These are phyloP conservation scores for Elysia crispata DNA, from an alignment of 2,888 invertebrate genomes.

Conservation along the genomic window DNA sequence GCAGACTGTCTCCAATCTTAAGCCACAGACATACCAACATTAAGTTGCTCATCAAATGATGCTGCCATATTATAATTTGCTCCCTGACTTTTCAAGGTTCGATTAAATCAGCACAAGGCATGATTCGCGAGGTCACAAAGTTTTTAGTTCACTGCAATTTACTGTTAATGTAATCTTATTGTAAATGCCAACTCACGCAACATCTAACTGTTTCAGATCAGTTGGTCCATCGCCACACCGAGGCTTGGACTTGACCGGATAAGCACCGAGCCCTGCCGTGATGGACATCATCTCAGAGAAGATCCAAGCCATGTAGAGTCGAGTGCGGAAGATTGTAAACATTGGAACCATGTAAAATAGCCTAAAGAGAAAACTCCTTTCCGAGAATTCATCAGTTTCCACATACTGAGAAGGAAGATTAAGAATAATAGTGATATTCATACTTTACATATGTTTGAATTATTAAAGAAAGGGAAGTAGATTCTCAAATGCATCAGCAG, in stretches of 20 bases:
- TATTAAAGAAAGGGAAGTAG: no score
- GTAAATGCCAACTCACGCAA: conserved; percentile 61
- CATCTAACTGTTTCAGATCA: conserved; percentile 72
- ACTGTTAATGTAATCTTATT: no score
- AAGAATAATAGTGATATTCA: not conserved
- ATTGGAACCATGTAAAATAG: conserved; percentile 91
- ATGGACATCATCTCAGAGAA: conserved; percentile 95
- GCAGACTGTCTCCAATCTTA: no score
- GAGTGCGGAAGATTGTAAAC: conserved; percentile 91
- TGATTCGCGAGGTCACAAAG: no score
- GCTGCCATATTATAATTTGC: no score
- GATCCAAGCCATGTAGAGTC: conserved; percentile 93
- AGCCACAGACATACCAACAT: no score
- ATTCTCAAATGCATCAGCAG: no score
- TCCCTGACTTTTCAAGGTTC: no score
- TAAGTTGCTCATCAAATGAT: no score
- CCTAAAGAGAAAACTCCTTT: conserved; percentile 86
- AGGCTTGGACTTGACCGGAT: conserved; percentile 87
- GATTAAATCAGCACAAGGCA: no score
- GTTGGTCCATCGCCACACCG: conserved; percentile 90
- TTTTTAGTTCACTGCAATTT: no score
- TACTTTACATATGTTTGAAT: no score
- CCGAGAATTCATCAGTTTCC: conserved; percentile 86
- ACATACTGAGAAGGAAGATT: conserved; percentile 80
- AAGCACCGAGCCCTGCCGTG: conserved; percentile 93